Evolutionary conservation across 2,113 vertebrate genomes (phyloP), one percentile per base, ranked within the genome.

Genomic region (Oplegnathus fasciatus): DNA sequence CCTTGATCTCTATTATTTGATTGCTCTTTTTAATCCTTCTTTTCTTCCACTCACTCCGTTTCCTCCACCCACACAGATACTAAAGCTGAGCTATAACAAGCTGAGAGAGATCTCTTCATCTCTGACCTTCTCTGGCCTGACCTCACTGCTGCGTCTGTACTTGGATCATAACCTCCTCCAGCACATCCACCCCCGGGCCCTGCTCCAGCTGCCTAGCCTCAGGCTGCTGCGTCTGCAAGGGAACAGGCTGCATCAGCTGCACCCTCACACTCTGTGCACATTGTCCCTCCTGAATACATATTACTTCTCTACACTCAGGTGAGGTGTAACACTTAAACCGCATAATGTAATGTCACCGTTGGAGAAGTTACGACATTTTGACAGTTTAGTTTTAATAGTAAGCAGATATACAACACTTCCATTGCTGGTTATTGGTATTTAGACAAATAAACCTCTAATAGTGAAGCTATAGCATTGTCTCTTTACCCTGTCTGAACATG

Each of bases 41-140:
- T 84, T 79, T 62, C 42, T n/a, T 69, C 67, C 26, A 9, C 30
- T 84, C 60, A 30, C 65, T 85, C 60, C 37, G 83, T 82, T 76
- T 83, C 58, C 46, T 76, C 61, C 32, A 18, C 70, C 58, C 77
- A 10, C 71, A 17, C 66, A 99, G 98, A 97, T 98, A 40, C 95
- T 99, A 91, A 99, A 99, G 90, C 94, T 99, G 84, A 99, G 98
- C 93, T 99, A 99, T 87, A 99, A 99, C 91, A 98, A 98, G 85
- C 86, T 99, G 65, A 95, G 93, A 6, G 94, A 95, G 66, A 92
- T 99, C 85, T 95, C 95, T 20, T 96, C 96, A 28, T 82, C 89
- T 0, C 90, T 94, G 64, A 97, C 96, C 15, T 95, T 99, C 55
- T 95, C 92, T 82, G 98, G 98, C 32, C 96, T 99, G 78, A 94